Conservation (phyloP, 1,140 invertebrate species). For the Phenacoccus solenopsis region DNA sequence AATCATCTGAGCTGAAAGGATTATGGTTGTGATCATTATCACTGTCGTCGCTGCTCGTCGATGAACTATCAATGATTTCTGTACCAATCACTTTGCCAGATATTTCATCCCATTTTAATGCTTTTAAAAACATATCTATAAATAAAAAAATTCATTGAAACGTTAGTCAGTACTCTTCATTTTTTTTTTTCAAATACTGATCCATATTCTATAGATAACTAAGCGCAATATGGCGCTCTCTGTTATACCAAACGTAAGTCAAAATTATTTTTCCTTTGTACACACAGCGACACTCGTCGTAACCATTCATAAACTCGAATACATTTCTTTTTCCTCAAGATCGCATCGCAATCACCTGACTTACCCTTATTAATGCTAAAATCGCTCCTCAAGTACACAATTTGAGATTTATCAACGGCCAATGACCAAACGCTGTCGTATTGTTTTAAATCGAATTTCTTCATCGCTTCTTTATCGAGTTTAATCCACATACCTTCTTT, state of each 20-base stretch:
- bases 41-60: constrained; percentile 1
- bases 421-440: constrained; percentile 60
- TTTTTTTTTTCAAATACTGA: too few relatives aligned
- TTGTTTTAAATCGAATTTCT: constrained; percentile 44
- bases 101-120: constrained; percentile 2
- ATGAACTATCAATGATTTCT: not conserved
- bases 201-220: too few relatives aligned
- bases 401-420: constrained; percentile 49
- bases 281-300: not conserved
- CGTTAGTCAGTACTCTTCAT: too few relatives aligned
- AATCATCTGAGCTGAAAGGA: not conserved
- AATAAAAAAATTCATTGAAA: not conserved
- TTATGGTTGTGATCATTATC: constrained; percentile 9
- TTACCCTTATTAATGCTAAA: constrained; percentile 9
- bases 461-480: constrained; percentile 46
- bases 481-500: constrained; percentile 54
- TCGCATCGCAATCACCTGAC: too few relatives aligned
- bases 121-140: constrained; percentile 6
- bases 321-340: too few relatives aligned
- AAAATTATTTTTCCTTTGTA: too few relatives aligned
- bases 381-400: constrained; percentile 48
- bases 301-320: not conserved
- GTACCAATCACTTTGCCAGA: not conserved
- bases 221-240: too few relatives aligned
- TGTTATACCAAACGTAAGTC: too few relatives aligned